Percentiles rank a stretch among this genome's conserved stretches.
Evolutionary conservation across 2,113 vertebrate genomes (phyloP).

Genomic region (Zootoca vivipara): DNA sequence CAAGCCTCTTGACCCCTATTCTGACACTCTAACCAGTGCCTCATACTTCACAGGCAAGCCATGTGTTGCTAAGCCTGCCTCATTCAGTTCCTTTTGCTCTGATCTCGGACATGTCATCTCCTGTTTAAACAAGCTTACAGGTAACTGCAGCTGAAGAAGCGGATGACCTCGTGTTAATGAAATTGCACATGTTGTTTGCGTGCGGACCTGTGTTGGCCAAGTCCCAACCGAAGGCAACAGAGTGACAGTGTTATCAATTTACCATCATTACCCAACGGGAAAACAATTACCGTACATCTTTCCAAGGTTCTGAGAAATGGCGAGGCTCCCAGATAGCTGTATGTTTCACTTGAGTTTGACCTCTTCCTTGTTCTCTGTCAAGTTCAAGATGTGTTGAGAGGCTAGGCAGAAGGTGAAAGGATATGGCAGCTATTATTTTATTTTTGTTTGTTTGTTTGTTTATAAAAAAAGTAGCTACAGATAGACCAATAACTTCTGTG

Average conservation of each 20-base stretch:
- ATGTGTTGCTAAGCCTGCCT: neutral
- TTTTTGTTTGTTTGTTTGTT: no score
- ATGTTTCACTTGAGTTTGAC: neutral
- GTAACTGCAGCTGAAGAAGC: constrained; percentile 3
- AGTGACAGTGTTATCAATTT: neutral
- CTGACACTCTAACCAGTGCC: neutral
- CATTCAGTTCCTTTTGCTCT: neutral
- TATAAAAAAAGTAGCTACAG: neutral
- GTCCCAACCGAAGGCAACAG: neutral
- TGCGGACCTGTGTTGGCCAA: neutral
- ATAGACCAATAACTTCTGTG: neutral
- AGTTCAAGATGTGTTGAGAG: constrained; percentile 14
- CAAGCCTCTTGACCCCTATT: no score
- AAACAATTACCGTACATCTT: neutral
- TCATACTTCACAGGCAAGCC: neutral
- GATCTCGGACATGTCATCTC: neutral
- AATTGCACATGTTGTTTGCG: neutral
- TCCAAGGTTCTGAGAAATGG: neutral
- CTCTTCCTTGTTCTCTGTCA: neutral
- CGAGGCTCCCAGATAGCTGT: neutral
- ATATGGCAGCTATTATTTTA: neutral
- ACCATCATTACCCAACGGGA: neutral
- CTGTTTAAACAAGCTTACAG: neutral
- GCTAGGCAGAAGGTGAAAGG: neutral
- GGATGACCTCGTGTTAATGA: constrained; percentile 1